phyloP scores from a whole-genome alignment of 2,888 invertebrate species.

The Eupeodes latifasciatus region DNA sequence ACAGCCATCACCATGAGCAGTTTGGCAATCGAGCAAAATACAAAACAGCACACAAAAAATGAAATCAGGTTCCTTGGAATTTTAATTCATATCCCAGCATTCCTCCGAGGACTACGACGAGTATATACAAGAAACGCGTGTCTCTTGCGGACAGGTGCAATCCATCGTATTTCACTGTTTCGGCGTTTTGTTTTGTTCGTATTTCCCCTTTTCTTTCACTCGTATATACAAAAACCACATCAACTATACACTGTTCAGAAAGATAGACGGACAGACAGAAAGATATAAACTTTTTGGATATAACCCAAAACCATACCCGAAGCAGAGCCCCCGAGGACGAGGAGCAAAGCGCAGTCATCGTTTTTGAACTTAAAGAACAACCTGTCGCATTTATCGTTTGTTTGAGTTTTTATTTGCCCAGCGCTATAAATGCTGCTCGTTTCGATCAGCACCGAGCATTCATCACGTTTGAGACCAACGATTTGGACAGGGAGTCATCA shows the following conservation, averaged over 20 bases:
- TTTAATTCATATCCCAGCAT: constrained; percentile 77
- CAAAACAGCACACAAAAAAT: constrained; percentile 45
- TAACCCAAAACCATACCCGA: background rate
- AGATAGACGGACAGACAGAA: background rate
- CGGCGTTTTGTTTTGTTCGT: constrained; percentile 55
- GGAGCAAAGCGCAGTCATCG: background rate
- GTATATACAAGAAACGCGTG: constrained; percentile 75
- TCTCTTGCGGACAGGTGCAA: constrained; percentile 77
- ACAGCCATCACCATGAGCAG: background rate
- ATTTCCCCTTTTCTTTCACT: constrained; percentile 16
- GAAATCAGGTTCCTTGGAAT: constrained; percentile 77
- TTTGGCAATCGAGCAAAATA: constrained; percentile 46
- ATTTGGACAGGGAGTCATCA: constrained; percentile 41
- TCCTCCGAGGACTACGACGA: constrained; percentile 62
- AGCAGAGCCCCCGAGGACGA: background rate
- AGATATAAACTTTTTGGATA: constrained; percentile 46
- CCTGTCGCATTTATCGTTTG: constrained; percentile 70
- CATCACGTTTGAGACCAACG: constrained; percentile 50
- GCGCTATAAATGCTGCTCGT: constrained; percentile 68
- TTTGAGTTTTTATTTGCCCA: constrained; percentile 66
- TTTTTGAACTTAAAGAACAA: constrained; percentile 50
- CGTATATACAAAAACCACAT: background rate
- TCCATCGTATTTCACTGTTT: constrained; percentile 74
- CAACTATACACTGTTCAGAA: background rate
- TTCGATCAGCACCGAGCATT: constrained; percentile 67